These are phyloP conservation scores for Semnornis frantzii DNA, from an alignment of 2,113 vertebrate species.

Conservation along the genomic window DNA sequence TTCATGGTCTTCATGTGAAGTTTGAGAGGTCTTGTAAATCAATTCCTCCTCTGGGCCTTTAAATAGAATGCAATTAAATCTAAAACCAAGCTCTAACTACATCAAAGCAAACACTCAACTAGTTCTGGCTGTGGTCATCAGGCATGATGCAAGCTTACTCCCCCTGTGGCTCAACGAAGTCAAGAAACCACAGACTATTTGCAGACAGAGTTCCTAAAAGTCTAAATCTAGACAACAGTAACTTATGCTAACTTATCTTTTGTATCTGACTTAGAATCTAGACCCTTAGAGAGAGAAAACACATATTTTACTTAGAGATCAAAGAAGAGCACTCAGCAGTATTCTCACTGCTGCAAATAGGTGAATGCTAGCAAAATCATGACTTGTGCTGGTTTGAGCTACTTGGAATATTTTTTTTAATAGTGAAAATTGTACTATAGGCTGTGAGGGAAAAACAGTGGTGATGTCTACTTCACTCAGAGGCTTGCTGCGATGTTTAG, in stretches of 20 bases:
- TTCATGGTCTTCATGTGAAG: not conserved
- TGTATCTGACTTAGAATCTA: not conserved
- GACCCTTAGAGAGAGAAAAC: not conserved
- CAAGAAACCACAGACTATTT: not conserved
- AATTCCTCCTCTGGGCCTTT: not conserved
- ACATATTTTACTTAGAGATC: not conserved
- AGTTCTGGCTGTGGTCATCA: not conserved
- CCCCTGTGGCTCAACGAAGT: not conserved
- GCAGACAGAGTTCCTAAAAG: not conserved
- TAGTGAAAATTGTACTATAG: no score
- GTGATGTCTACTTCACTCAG: no score
- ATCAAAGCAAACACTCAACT: not conserved
- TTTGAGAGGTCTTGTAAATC: not conserved
- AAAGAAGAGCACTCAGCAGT: not conserved
- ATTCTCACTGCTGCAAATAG: not conserved
- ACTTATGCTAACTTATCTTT: not conserved
- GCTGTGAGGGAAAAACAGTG: no score
- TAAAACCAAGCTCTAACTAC: slow-evolving; percentile 25
- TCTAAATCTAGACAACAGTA: not conserved
- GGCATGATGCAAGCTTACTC: not conserved
- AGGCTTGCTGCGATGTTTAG: no score
- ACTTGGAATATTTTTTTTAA: no score
- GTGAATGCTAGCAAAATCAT: not conserved
- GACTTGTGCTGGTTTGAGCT: no score
- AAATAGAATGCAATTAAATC: slow-evolving; percentile 6